A percentile compares a stretch with the other conserved stretches of the same genome.
These are phyloP conservation scores for Hemibagrus wyckioides DNA, from an alignment of 2,113 vertebrate species.

Conservation along the genomic window DNA sequence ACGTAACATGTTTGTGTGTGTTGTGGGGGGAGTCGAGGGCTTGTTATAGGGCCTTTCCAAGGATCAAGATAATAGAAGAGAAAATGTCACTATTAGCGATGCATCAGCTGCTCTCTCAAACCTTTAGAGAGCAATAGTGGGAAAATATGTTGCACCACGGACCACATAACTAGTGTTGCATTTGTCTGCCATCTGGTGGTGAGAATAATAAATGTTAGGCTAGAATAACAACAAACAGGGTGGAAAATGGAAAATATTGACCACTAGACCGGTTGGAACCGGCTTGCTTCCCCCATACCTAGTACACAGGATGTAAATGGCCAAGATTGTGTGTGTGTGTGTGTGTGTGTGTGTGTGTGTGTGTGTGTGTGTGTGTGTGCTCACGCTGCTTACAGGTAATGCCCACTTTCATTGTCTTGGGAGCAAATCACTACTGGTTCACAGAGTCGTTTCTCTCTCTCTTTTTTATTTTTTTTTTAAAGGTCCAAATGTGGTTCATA, in stretches of 20 bases:
- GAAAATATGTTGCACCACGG: background rate
- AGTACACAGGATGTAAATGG: background rate
- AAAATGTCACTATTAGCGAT: background rate
- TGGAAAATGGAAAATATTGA: constrained; percentile 5
- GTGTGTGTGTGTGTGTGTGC: background rate
- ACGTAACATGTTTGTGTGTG: too few relatives aligned
- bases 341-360: too few relatives aligned
- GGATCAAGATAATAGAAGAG: background rate
- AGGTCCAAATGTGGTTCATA: background rate
- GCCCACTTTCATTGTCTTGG: background rate
- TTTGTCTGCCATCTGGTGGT: constrained; percentile 12
- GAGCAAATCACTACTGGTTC: background rate
- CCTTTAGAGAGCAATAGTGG: background rate
- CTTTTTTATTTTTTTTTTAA: too few relatives aligned
- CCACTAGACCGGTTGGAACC: background rate
- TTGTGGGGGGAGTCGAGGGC: too few relatives aligned
- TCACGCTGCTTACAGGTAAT: background rate
- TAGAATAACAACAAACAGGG: background rate
- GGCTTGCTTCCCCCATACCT: background rate
- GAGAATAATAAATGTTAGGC: background rate
- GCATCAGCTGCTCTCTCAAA: background rate
- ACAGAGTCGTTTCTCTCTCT: background rate
- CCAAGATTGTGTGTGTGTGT: background rate
- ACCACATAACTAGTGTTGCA: background rate
- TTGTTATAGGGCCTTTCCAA: background rate